Percentiles rank a stretch among this genome's conserved stretches.
phyloP scores from a whole-genome alignment of 2,797 vertebrate genomes.

The Prunella strophiata region DNA sequence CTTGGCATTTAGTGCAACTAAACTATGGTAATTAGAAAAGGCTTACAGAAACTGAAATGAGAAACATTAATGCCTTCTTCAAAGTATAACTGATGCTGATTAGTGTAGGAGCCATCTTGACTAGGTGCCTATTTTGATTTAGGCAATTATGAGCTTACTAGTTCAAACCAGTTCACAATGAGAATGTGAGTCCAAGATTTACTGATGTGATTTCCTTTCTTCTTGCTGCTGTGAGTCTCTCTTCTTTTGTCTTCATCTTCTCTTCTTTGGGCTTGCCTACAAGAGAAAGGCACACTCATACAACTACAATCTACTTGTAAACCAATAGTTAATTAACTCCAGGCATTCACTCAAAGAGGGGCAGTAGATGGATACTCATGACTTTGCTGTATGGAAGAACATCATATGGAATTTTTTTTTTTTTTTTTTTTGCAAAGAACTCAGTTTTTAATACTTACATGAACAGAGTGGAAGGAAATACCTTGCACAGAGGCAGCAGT shows the following conservation, averaged over 20 bases:
- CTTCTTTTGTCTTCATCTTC: background rate
- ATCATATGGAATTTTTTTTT: background rate
- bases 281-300: background rate
- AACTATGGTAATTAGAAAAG: background rate
- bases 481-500: background rate
- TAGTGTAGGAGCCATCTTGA: constrained; percentile 13
- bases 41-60: background rate
- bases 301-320: background rate
- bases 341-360: background rate
- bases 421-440: background rate
- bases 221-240: background rate
- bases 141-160: background rate
- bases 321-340: background rate
- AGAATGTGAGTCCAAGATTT: background rate
- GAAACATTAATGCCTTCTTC: background rate
- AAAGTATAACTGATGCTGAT: background rate
- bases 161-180: background rate
- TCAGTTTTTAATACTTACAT: background rate
- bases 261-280: background rate
- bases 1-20: background rate
- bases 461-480: background rate
- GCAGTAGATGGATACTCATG: fast-evolving
- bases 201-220: background rate
- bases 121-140: constrained; percentile 27
- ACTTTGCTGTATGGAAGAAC: background rate